Conservation (phyloP, 2,797 vertebrate genomes). For the Scomberomorus guttatus region DNA sequence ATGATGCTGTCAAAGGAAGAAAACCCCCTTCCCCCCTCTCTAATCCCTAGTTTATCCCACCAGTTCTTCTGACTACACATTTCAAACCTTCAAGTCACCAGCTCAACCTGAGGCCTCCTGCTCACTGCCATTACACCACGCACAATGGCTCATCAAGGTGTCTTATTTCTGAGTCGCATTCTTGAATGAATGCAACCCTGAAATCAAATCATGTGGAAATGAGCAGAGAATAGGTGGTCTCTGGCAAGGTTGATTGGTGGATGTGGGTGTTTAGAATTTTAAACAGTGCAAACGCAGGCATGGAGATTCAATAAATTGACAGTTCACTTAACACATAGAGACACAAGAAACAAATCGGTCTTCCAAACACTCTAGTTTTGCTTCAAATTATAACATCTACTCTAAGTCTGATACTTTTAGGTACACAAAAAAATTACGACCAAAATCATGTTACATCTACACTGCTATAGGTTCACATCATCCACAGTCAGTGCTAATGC, state of each 20-base stretch:
- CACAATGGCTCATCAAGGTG: constrained; percentile 52
- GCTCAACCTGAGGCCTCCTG: constrained; percentile 48
- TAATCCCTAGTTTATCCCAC: constrained; percentile 64
- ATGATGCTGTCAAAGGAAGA: constrained; percentile 38
- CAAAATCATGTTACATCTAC: too few species aligned
- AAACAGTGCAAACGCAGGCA: background rate
- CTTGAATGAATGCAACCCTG: constrained; percentile 54
- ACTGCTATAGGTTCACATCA: too few species aligned
- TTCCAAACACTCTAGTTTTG: background rate
- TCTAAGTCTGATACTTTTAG: constrained; percentile 17
- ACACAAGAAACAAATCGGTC: constrained; percentile 6
- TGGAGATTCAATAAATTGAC: background rate
- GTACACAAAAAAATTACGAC: too few species aligned
- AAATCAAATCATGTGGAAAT: constrained; percentile 59
- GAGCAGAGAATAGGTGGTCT: constrained; percentile 56
- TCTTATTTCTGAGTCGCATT: constrained; percentile 67
- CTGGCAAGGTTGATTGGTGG: constrained; percentile 28
- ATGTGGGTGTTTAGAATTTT: constrained; percentile 18
- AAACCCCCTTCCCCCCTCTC: constrained; percentile 30
- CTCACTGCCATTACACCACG: constrained; percentile 36
- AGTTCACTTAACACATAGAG: constrained; percentile 14
- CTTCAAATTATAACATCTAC: background rate
- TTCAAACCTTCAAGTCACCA: constrained; percentile 49
- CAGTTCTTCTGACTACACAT: constrained; percentile 54
- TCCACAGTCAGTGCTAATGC: background rate